Conservation (phyloP, 2,888 invertebrate species). For the Elmis aenea region DNA sequence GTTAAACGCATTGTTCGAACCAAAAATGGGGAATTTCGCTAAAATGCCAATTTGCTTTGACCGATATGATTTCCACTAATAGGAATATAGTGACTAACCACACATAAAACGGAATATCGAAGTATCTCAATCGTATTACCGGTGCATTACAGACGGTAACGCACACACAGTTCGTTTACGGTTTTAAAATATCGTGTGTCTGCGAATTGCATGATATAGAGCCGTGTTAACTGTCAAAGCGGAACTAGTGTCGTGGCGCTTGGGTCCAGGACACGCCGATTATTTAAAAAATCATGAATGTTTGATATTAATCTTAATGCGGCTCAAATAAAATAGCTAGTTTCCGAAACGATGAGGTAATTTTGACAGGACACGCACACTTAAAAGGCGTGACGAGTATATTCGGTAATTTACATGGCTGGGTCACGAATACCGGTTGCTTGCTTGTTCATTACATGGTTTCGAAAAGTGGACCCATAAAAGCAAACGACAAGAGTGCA, state of each 20-base stretch:
- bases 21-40: slow-evolving; percentile 39
- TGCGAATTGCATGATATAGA: too few relatives aligned
- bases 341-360: slow-evolving; percentile 39
- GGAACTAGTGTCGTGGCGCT: too few relatives aligned
- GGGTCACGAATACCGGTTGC: slow-evolving; percentile 27
- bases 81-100: slow-evolving; percentile 30
- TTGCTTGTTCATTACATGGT: slow-evolving; percentile 11
- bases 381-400: slow-evolving; percentile 38
- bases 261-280: too few relatives aligned
- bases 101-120: too few relatives aligned
- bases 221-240: too few relatives aligned
- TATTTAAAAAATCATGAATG: slow-evolving; percentile 32
- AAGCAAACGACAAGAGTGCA: slow-evolving; percentile 9
- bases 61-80: slow-evolving; percentile 41
- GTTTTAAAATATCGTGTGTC: too few relatives aligned
- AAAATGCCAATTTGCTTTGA: slow-evolving; percentile 39
- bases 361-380: slow-evolving; percentile 39
- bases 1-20: slow-evolving; percentile 37
- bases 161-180: too few relatives aligned
- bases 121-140: too few relatives aligned
- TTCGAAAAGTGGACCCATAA: slow-evolving; percentile 6
- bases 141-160: too few relatives aligned
- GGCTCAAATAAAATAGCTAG: slow-evolving; percentile 34
- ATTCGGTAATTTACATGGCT: slow-evolving; percentile 33
- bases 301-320: slow-evolving; percentile 37